Base-by-base conservation (phyloP, 2,113 vertebrate genomes). In the Cyprinodon tularosa region DNA sequence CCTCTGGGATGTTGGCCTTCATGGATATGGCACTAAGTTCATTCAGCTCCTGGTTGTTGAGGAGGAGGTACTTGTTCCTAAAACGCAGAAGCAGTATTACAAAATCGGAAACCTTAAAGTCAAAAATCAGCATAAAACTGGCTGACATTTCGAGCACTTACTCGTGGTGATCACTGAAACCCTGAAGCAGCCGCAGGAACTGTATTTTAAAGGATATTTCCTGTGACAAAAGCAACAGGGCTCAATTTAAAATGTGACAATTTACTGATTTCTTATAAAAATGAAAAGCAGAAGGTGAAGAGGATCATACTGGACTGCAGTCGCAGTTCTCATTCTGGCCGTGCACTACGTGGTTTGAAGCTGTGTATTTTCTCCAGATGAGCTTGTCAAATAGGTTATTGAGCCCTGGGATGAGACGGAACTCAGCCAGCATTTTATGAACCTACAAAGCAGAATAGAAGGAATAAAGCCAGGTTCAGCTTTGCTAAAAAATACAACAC, bases 111-210 rank as follows among this genome's bases (percentile, higher is more conserved):
- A 6, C 29, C 42, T 65, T 2, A 20, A 45, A 63, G 0, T 0
- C 53, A 29, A 62, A 36, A 15, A 53, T 1, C 22, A 2, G 12
- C 14, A 15, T 9, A 8, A n/a, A 29, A 10, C 17, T 45, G 2
- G 67, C 0, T 22, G 1, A 38, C 20, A 3, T 57, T 3, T 29
- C 3, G 5, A 3, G 22, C 40, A 95, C 97, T 97, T 93, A 99
- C 98, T 99, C 98, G 0, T 99, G 98, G 86, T 99, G 98, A 88
- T 99, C 98, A 68, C 98, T 99, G 92, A 99, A 99, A 89, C 98
- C 99, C 92, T 99, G 98, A 59, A 99, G 96, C 67, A 99, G 95
- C 84, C 98, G 94, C 91, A 99, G 88, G 85, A 99, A 99, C 88
- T 99, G 98, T 88, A 99, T 99, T 93, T 99, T 99, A 87, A 99